A percentile compares a stretch with the other conserved stretches of the same genome.
phyloP scores from a whole-genome alignment of 2,113 vertebrate species.

The Gambusia affinis region DNA sequence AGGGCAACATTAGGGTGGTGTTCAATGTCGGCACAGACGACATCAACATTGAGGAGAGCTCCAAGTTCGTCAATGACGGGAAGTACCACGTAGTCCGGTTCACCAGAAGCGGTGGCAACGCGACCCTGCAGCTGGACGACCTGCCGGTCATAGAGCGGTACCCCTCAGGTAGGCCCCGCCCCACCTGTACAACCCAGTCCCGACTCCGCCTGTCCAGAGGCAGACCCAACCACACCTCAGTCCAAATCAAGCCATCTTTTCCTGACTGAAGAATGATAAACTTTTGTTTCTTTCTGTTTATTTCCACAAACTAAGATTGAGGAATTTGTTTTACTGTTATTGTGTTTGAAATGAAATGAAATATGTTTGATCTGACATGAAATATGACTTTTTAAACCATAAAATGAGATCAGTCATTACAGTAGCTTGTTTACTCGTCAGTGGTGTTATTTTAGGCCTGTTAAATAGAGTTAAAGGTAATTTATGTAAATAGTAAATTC shows the following conservation, averaged over 20 bases:
- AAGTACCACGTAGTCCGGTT: constrained; percentile 98
- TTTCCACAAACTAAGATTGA: constrained; percentile 50
- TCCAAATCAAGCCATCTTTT: constrained; percentile 47
- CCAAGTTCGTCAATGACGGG: constrained; percentile 98
- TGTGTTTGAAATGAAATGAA: constrained; percentile 69
- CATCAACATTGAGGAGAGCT: constrained; percentile 98
- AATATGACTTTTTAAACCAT: constrained; percentile 77
- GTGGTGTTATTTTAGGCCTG: constrained; percentile 70
- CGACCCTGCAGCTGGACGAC: constrained; percentile 98
- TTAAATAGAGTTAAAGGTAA: constrained; percentile 82
- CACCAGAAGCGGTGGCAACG: constrained; percentile 97
- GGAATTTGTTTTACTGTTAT: constrained; percentile 63
- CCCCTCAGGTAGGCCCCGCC: constrained; percentile 90
- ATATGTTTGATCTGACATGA: constrained; percentile 70
- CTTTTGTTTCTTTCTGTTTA: constrained; percentile 62
- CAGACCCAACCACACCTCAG: constrained; percentile 44
- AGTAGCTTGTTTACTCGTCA: constrained; percentile 65
- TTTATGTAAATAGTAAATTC: constrained; percentile 73
- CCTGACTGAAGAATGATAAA: constrained; percentile 42
- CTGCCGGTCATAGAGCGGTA: constrained; percentile 97
- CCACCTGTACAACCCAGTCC: constrained; percentile 43
- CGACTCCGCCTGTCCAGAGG: constrained; percentile 44
- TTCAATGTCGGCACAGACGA: constrained; percentile 99
- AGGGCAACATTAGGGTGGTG: constrained; percentile 97
- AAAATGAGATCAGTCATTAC: constrained; percentile 65